Percentiles rank a stretch among this genome's conserved stretches.
phyloP scores from a whole-genome alignment of 2,888 invertebrate species.

The Dascillus cervinus region DNA sequence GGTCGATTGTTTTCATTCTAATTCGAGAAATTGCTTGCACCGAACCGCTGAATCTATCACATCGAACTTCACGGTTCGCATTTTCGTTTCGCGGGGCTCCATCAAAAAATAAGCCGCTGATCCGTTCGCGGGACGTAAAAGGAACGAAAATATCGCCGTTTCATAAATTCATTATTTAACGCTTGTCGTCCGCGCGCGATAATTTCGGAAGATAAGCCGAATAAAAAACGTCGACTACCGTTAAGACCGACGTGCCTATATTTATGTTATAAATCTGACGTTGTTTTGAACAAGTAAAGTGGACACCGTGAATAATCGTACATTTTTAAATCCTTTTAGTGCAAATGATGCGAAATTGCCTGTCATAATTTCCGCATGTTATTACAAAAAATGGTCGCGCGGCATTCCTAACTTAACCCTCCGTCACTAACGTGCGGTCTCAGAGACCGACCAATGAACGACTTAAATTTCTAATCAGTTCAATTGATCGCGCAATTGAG shows the following conservation, averaged over 20 bases:
- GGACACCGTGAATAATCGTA: conserved; percentile 7
- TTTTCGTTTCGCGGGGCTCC: too few species aligned
- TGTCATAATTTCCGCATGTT: too few species aligned
- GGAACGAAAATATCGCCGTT: conserved; percentile 1
- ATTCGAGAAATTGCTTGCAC: not conserved
- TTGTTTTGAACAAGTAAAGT: conserved; percentile 8
- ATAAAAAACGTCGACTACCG: conserved; percentile 11
- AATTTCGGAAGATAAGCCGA: conserved; percentile 9
- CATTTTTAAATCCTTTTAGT: conserved; percentile 8
- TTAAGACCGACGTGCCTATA: conserved; percentile 10
- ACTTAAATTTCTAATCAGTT: too few species aligned
- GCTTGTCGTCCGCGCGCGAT: conserved; percentile 10
- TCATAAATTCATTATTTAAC: conserved; percentile 12
- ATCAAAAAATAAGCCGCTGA: too few species aligned
- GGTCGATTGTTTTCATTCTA: conserved; percentile 1
- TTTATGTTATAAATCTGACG: conserved; percentile 11
- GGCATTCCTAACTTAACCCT: too few species aligned
- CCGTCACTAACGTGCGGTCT: too few species aligned
- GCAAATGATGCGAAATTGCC: conserved; percentile 5
- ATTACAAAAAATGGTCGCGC: too few species aligned
- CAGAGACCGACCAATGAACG: too few species aligned
- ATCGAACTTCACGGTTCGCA: too few species aligned
- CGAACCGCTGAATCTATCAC: too few species aligned
- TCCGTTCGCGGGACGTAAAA: not conserved
- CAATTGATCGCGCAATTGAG: too few species aligned